Evolutionary conservation across 2,888 invertebrate genomes (phyloP), one percentile per base, ranked within the genome.

Genomic region (Macrophya annulata): DNA sequence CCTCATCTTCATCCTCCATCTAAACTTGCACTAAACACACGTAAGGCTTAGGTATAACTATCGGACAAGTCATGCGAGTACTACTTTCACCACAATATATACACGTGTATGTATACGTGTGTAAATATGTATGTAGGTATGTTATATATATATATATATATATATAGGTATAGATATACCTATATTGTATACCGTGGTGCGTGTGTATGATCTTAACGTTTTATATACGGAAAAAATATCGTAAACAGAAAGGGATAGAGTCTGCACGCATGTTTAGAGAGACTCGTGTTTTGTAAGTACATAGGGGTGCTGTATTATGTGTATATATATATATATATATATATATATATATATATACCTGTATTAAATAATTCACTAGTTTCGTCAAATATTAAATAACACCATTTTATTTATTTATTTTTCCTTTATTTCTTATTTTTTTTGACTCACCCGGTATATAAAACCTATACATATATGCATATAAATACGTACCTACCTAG

Each of bases 201-300:
- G 55, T 55, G 55, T n/a, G n/a, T n/a, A n/a, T n/a, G n/a, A 55
- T 8, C 55, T 55, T 55, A 0, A 8, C 55, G n/a, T 55, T 55
- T 55, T 8, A 1, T 55, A 55, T n/a, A 55, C n/a, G 55, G 17
- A 55, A 55, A 31, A 31, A 55, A 55, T n/a, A n/a, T n/a, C 65
- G 68, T 68, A 68, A 68, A 68, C 68, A 68, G 31, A 31, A 65
- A 68, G 68, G 37, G 68, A 31, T 12, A 10, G 25, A 65, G 37
- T n/a, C n/a, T n/a, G 15, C 68, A 68, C 37, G 68, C 68, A n/a
- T 55, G 8, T 31, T 31, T 3, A 3, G 31, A 31, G 31, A 31
- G 31, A 31, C 31, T 3, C 31, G 31, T 31, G 31, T 31, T 31
- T 31, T 31, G 31, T 31, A 31, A 1, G 3, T 31, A 31, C 31